phyloP scores from a whole-genome alignment of 2,113 vertebrate genomes.

The Scalopus aquaticus region DNA sequence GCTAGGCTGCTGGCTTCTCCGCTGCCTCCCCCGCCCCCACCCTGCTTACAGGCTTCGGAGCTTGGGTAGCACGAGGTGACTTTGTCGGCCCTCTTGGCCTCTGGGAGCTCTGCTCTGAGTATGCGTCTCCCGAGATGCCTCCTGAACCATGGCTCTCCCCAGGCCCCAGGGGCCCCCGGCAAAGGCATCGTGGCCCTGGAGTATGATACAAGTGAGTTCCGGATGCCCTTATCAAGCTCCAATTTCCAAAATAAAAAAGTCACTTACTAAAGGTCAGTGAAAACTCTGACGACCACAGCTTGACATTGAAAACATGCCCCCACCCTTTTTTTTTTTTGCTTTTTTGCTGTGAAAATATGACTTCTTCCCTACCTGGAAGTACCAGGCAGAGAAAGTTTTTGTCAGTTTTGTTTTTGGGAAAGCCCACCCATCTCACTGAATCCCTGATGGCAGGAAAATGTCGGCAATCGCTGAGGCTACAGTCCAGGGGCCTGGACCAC shows the following conservation, averaged over 20 bases:
- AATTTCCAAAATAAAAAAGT: slow-evolving; percentile 50
- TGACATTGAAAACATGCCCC: background rate
- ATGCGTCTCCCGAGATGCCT: background rate
- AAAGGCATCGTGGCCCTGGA: background rate
- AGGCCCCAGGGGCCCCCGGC: slow-evolving; percentile 4
- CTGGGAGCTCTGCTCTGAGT: slow-evolving; percentile 25
- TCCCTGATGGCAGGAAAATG: slow-evolving; percentile 46
- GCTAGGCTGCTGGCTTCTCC: slow-evolving; percentile 57
- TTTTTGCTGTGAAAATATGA: slow-evolving; percentile 15
- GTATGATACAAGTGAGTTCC: slow-evolving; percentile 54
- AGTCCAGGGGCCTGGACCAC: background rate
- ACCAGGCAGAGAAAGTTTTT: background rate
- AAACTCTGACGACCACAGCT: slow-evolving; percentile 36
- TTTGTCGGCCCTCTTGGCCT: slow-evolving; percentile 26
- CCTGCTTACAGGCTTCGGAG: slow-evolving; percentile 63
- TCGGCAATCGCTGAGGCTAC: slow-evolving; percentile 39
- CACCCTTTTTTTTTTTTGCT: background rate
- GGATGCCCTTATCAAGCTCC: background rate
- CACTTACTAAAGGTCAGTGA: slow-evolving; percentile 47
- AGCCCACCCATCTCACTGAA: background rate
- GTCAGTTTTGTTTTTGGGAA: background rate
- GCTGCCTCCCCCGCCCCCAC: slow-evolving; percentile 23
- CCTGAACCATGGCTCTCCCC: background rate
- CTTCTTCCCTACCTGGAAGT: background rate
- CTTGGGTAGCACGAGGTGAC: slow-evolving; percentile 47